Evolutionary conservation across 2,888 invertebrate species (phyloP).

Genomic region (Drepana falcataria): DNA sequence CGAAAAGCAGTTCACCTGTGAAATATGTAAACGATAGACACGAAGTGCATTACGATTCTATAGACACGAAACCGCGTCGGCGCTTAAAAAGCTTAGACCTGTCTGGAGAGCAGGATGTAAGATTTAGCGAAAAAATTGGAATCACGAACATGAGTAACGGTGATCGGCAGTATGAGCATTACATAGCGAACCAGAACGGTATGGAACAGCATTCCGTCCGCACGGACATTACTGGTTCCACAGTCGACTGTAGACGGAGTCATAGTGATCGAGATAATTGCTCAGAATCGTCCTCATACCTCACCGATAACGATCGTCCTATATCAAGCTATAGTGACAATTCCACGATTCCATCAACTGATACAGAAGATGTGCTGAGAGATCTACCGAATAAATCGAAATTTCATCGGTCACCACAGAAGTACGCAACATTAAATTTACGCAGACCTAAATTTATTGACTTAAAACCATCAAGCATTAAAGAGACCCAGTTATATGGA

Average conservation of each 20-base stretch:
- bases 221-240: conserved; percentile 63
- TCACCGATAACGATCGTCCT: conserved; percentile 72
- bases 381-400: conserved; percentile 70
- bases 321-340: conserved; percentile 75
- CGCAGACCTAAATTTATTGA: conserved; percentile 72
- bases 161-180: conserved; percentile 59
- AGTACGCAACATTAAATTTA: conserved; percentile 69
- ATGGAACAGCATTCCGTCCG: conserved; percentile 69
- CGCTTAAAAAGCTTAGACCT: conserved; percentile 67
- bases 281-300: conserved; percentile 71
- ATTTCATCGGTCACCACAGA: conserved; percentile 72
- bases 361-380: conserved; percentile 70
- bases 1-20: conserved; percentile 58
- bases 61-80: conserved; percentile 69
- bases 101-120: conserved; percentile 48
- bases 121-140: conserved; percentile 51
- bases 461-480: conserved; percentile 45
- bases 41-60: conserved; percentile 71
- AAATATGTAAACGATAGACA: conserved; percentile 49
- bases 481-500: conserved; percentile 59
- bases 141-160: conserved; percentile 59
- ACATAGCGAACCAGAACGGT: conserved; percentile 58
- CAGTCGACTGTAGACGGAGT: conserved; percentile 66
- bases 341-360: conserved; percentile 72
- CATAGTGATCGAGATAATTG: conserved; percentile 74